Conservation (phyloP, 1,140 invertebrate genomes). For the Chironomus tepperi region DNA sequence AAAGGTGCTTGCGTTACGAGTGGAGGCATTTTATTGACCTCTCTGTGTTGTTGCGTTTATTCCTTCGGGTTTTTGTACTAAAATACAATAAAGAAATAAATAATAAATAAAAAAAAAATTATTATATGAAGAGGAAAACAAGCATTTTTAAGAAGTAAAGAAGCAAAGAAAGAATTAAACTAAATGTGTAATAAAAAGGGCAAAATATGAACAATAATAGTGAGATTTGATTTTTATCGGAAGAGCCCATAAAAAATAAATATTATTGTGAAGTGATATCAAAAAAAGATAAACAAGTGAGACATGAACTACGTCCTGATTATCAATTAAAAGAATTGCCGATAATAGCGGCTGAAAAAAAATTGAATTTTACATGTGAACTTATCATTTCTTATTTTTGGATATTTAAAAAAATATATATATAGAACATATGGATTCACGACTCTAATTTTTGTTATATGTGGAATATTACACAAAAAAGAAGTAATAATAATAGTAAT, state of each 20-base stretch:
- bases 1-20: slow-evolving; percentile 23
- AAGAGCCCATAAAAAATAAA: neutral
- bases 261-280: too few relatives aligned
- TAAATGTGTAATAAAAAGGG: neutral
- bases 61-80: neutral
- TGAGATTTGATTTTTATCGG: neutral
- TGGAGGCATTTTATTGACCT: slow-evolving; percentile 23
- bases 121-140: neutral
- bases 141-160: neutral
- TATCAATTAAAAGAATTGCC: too few relatives aligned
- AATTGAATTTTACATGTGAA: too few relatives aligned
- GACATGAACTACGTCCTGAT: too few relatives aligned
- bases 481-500: neutral
- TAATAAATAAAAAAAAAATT: too few relatives aligned
- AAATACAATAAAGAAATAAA: neutral
- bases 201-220: neutral
- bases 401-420: too few relatives aligned
- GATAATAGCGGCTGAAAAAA: too few relatives aligned
- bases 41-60: slow-evolving; percentile 21
- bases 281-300: too few relatives aligned
- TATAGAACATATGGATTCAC: too few relatives aligned
- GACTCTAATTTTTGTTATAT: neutral
- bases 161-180: neutral
- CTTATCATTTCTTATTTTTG: too few relatives aligned
- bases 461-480: neutral